Percentiles rank a stretch among this genome's conserved stretches.
Conservation (phyloP, 2,113 vertebrate genomes). For the Gyps fulvus region DNA sequence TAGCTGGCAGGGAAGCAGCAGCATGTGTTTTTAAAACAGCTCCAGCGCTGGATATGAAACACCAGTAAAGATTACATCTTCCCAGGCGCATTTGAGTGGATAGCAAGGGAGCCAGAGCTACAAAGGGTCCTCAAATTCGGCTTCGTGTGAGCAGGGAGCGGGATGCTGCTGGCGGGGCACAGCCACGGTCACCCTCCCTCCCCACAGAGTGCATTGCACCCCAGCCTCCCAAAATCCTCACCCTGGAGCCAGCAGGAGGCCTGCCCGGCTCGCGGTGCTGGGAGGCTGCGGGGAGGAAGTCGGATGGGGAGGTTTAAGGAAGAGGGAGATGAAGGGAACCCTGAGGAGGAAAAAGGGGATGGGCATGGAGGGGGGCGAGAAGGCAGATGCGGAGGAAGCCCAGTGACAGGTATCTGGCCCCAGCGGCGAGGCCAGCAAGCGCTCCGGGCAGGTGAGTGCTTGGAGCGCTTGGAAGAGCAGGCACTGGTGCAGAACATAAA, state of each 20-base stretch:
- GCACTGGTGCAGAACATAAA: not conserved
- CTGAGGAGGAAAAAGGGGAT: not conserved
- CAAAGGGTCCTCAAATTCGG: not conserved
- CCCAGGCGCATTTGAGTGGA: not conserved
- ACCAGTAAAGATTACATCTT: not conserved
- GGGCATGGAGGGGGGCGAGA: not conserved
- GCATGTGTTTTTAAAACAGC: not conserved
- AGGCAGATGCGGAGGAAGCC: not conserved
- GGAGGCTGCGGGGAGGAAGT: not conserved
- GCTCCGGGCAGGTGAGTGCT: fast-evolving
- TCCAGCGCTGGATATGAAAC: not conserved
- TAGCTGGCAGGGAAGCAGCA: not conserved
- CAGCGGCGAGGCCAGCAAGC: fast-evolving
- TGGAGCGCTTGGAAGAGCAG: fast-evolving
- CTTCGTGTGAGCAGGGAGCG: not conserved
- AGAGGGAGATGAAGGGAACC: not conserved
- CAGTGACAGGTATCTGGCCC: too few species aligned
- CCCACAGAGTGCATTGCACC: not conserved
- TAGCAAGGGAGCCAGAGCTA: not conserved
- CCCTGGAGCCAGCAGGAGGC: not conserved
- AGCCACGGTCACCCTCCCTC: not conserved
- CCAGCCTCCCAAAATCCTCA: not conserved
- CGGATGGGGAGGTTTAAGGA: fast-evolving
- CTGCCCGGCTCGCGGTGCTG: not conserved
- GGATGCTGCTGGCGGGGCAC: not conserved